Percentiles rank a stretch among this genome's conserved stretches.
These are phyloP conservation scores for Coracopsis vasa DNA, from an alignment of 2,113 vertebrate species.

Conservation along the genomic window DNA sequence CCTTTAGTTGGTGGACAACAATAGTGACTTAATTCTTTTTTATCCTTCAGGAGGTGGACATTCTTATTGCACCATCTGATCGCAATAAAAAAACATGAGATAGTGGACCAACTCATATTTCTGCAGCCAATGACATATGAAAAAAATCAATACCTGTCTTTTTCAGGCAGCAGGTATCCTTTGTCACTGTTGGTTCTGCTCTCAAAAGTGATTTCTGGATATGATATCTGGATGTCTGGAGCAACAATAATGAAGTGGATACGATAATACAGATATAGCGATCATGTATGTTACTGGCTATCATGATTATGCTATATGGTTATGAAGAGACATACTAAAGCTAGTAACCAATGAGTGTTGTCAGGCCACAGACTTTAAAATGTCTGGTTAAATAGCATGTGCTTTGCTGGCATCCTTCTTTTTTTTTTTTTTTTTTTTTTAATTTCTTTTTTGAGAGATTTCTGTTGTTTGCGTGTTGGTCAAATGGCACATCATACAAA, in stretches of 20 bases:
- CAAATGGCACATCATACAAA: background rate
- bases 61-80: background rate
- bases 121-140: background rate
- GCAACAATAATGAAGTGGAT: background rate
- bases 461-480: background rate
- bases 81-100: background rate
- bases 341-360: background rate
- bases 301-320: background rate
- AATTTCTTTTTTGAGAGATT: background rate
- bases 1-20: background rate
- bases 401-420: background rate
- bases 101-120: background rate
- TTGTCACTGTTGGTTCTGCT: background rate
- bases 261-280: background rate
- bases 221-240: background rate
- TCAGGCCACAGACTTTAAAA: background rate
- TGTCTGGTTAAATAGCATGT: rapidly evolving
- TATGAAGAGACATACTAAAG: background rate
- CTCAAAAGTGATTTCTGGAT: background rate
- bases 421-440: background rate
- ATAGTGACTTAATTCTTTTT: background rate
- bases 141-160: background rate
- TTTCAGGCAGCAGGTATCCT: background rate
- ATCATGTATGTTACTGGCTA: background rate
- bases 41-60: background rate